Conservation (phyloP, 2,113 vertebrate genomes). For the Epinephelus fuscoguttatus region DNA sequence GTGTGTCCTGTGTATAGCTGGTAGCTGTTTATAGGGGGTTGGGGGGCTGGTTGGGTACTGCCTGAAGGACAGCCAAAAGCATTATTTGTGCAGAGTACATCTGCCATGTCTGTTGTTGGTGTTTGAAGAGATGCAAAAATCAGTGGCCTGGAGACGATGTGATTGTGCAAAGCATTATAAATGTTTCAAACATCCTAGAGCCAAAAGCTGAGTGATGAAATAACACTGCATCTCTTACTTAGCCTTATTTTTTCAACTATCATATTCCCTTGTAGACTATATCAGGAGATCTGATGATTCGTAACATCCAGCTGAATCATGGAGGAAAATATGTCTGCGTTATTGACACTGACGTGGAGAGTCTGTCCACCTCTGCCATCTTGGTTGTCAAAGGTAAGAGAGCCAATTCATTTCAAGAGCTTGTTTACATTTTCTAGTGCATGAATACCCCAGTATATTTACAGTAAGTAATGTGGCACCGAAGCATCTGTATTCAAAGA, state of each 20-base stretch:
- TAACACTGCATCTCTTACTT: slow-evolving; percentile 29
- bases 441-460: slow-evolving; percentile 2
- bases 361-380: slow-evolving; percentile 90
- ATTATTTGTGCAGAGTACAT: slow-evolving; percentile 73
- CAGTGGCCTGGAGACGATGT: slow-evolving; percentile 33
- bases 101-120: slow-evolving; percentile 62
- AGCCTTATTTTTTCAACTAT: slow-evolving; percentile 30
- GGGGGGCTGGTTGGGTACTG: slow-evolving; percentile 10
- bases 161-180: slow-evolving; percentile 41
- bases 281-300: slow-evolving; percentile 94
- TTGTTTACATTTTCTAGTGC: background rate
- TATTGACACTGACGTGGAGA: slow-evolving; percentile 93
- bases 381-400: slow-evolving; percentile 92
- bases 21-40: slow-evolving; percentile 48
- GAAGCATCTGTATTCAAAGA: slow-evolving; percentile 17
- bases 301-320: slow-evolving; percentile 95
- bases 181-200: slow-evolving; percentile 39
- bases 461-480: background rate
- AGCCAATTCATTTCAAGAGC: slow-evolving; percentile 17
- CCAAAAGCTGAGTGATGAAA: slow-evolving; percentile 54
- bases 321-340: slow-evolving; percentile 93
- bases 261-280: slow-evolving; percentile 83
- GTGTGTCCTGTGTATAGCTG: slow-evolving; percentile 64
- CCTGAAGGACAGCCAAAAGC: slow-evolving; percentile 74
- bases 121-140: slow-evolving; percentile 62